Percentiles rank a stretch among this genome's conserved stretches.
These are phyloP conservation scores for Aphelocoma coerulescens DNA, from an alignment of 2,113 vertebrate genomes.

Conservation along the genomic window DNA sequence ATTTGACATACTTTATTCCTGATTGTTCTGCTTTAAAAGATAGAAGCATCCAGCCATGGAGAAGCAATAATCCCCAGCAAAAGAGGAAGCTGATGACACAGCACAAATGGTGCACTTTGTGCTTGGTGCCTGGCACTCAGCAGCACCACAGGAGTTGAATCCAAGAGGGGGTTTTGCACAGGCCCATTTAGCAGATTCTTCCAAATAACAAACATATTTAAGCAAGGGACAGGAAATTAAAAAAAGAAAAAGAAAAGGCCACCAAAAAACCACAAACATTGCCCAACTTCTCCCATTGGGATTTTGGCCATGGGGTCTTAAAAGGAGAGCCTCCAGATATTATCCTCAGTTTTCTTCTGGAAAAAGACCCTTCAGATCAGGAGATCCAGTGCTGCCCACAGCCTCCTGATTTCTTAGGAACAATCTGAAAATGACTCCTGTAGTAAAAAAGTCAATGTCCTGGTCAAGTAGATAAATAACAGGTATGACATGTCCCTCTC, in stretches of 20 bases:
- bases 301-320: neutral
- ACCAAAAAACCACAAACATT: neutral
- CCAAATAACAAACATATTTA: neutral
- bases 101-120: constrained; percentile 1
- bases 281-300: neutral
- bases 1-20: constrained; percentile 54
- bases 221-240: neutral
- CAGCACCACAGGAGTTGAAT: neutral
- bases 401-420: neutral
- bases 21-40: constrained; percentile 57
- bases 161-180: neutral
- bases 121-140: neutral
- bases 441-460: neutral
- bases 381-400: neutral
- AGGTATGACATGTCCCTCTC: neutral
- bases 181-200: neutral
- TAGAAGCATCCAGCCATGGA: constrained; percentile 56
- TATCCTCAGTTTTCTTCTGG: neutral
- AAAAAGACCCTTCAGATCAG: neutral
- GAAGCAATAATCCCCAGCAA: constrained; percentile 46
- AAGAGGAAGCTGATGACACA: constrained; percentile 50
- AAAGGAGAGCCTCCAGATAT: neutral
- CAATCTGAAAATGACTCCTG: neutral
- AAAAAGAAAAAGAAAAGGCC: neutral
- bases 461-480: neutral